Evolutionary conservation across 2,888 invertebrate species (phyloP).

Genomic region (Osedax fenrisi): DNA sequence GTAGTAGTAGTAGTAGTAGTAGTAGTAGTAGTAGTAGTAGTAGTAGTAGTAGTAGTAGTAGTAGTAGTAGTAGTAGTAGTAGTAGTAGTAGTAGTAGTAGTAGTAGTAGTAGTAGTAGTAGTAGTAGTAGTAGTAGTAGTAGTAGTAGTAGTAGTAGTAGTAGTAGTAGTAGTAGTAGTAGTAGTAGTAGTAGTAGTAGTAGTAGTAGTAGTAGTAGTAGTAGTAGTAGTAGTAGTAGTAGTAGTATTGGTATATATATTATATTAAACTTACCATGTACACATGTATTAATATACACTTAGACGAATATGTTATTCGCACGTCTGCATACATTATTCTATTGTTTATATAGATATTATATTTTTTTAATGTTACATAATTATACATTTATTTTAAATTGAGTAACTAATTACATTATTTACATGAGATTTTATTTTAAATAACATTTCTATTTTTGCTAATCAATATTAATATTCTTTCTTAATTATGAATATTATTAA

Average conservation of each 20-base stretch:
- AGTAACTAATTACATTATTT: too few species aligned
- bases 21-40: conserved; percentile 29
- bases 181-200: conserved; percentile 31
- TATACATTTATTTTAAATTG: too few species aligned
- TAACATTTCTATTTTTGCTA: too few species aligned
- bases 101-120: conserved; percentile 30
- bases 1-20: conserved; percentile 24
- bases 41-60: conserved; percentile 30
- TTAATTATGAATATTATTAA: too few species aligned
- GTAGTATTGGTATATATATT: conserved; percentile 10
- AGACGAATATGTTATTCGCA: too few species aligned
- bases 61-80: conserved; percentile 30
- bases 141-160: conserved; percentile 30
- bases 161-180: conserved; percentile 30
- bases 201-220: conserved; percentile 31
- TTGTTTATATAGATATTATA: too few species aligned
- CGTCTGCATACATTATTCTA: too few species aligned
- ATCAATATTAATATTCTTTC: too few species aligned
- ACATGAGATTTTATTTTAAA: too few species aligned
- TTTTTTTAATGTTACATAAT: too few species aligned
- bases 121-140: conserved; percentile 30
- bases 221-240: conserved; percentile 31
- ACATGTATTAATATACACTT: too few species aligned
- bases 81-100: conserved; percentile 30
- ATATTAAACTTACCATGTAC: too few species aligned